These are phyloP conservation scores for Labroides dimidiatus DNA, from an alignment of 2,797 vertebrate genomes.

Conservation along the genomic window DNA sequence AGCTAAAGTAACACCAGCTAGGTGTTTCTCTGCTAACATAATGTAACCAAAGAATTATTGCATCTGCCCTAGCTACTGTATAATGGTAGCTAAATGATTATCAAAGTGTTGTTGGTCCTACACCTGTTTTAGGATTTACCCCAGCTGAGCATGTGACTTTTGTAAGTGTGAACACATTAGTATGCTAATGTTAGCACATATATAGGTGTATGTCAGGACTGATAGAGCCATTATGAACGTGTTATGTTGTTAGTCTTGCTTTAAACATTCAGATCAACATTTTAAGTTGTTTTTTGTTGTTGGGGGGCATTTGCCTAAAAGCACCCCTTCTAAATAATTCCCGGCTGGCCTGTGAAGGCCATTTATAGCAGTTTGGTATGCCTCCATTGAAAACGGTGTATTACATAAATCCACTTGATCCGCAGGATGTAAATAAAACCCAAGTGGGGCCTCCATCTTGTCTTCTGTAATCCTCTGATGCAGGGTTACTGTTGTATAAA, in stretches of 20 bases:
- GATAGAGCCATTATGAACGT: no score
- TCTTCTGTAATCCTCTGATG: conserved; percentile 66
- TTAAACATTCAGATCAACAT: no score
- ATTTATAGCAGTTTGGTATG: conserved; percentile 28
- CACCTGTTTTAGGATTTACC: no score
- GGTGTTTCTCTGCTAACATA: no score
- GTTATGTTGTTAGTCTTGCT: no score
- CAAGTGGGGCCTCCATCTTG: conserved; percentile 63
- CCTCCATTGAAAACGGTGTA: conserved; percentile 59
- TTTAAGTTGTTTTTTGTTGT: no score
- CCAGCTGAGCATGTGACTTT: neutral
- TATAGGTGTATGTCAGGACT: no score
- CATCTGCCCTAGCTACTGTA: no score
- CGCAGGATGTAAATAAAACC: conserved; percentile 74
- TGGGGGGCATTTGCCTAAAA: neutral
- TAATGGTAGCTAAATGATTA: no score
- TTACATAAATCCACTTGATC: conserved; percentile 74
- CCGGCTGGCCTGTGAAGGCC: conserved; percentile 12
- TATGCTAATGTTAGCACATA: neutral
- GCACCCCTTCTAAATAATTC: conserved; percentile 2
- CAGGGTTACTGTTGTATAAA: conserved; percentile 45
- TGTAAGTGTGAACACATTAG: neutral
- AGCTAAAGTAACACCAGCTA: no score
- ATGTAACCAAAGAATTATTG: no score
- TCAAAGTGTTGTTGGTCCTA: no score